These are phyloP conservation scores for Netelia melanura DNA, from an alignment of 2,888 invertebrate genomes.

Conservation along the genomic window DNA sequence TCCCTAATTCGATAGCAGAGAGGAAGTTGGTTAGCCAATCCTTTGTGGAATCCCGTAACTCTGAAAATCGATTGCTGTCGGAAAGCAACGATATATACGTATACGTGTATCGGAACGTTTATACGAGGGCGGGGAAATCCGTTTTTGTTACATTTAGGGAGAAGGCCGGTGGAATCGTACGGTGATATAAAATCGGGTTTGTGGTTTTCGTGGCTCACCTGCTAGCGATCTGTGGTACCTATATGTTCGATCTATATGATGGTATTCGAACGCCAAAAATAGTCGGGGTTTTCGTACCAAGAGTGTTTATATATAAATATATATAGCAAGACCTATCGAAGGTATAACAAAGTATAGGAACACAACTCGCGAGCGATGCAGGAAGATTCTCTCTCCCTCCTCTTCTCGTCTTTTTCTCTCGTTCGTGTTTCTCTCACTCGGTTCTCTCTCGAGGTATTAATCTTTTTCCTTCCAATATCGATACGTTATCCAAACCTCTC, in stretches of 20 bases:
- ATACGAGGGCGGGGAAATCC: slow-evolving; percentile 33
- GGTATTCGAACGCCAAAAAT: slow-evolving; percentile 58
- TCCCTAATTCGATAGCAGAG: slow-evolving; percentile 41
- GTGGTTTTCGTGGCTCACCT: slow-evolving; percentile 61
- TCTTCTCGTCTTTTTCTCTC: slow-evolving; percentile 18
- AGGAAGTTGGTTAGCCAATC: slow-evolving; percentile 42
- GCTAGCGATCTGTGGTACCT: slow-evolving; percentile 35
- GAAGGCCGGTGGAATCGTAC: slow-evolving; percentile 20
- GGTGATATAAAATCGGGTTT: slow-evolving; percentile 62
- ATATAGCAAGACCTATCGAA: slow-evolving; percentile 24
- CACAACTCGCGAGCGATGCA: slow-evolving; percentile 47
- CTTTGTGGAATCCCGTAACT: slow-evolving; percentile 49
- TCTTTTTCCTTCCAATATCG: slow-evolving; percentile 76
- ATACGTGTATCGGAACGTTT: not conserved
- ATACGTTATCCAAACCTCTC: slow-evolving; percentile 76
- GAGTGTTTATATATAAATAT: slow-evolving; percentile 20
- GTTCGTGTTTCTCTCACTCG: slow-evolving; percentile 52
- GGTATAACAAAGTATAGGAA: slow-evolving; percentile 45
- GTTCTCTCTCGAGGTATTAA: slow-evolving; percentile 72
- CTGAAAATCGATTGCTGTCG: slow-evolving; percentile 31
- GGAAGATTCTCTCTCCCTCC: slow-evolving; percentile 31
- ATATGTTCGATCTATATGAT: slow-evolving; percentile 8
- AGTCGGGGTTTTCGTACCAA: slow-evolving; percentile 45
- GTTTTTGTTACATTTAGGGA: slow-evolving; percentile 57
- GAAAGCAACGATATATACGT: not conserved